These are phyloP conservation scores for Pogonophryne albipinna DNA, from an alignment of 2,797 vertebrate species.

Conservation along the genomic window DNA sequence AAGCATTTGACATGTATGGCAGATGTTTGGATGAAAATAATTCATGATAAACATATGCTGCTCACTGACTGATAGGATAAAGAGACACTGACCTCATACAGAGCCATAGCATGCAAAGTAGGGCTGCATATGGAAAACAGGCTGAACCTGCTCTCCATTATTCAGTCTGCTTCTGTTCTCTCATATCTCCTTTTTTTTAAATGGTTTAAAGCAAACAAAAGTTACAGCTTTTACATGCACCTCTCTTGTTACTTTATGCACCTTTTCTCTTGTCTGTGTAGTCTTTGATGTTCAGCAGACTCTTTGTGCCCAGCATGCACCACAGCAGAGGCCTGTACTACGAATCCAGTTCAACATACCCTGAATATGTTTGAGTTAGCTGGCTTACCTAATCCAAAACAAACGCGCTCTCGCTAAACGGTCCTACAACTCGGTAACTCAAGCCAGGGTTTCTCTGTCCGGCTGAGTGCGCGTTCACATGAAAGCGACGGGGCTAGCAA, in stretches of 20 bases:
- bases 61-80: conserved; percentile 3
- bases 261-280: neutral
- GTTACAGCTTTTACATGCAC: conserved; percentile 1
- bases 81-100: conserved; percentile 23
- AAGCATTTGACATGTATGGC: too few species aligned
- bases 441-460: too few species aligned
- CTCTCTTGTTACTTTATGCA: conserved; percentile 16
- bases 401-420: too few species aligned
- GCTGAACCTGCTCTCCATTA: neutral
- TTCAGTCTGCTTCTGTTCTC: neutral
- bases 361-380: too few species aligned
- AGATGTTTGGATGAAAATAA: too few species aligned
- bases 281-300: conserved; percentile 16
- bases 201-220: conserved; percentile 5
- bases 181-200: neutral
- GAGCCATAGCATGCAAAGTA: neutral
- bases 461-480: too few species aligned
- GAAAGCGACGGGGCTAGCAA: too few species aligned
- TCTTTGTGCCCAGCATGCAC: conserved; percentile 20
- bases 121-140: conserved; percentile 1
- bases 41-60: neutral
- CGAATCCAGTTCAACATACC: too few species aligned
- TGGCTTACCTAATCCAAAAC: too few species aligned
- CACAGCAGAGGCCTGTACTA: neutral
- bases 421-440: too few species aligned